phyloP scores from a whole-genome alignment of 2,888 invertebrate genomes.

The Camptogramma bilineatum region DNA sequence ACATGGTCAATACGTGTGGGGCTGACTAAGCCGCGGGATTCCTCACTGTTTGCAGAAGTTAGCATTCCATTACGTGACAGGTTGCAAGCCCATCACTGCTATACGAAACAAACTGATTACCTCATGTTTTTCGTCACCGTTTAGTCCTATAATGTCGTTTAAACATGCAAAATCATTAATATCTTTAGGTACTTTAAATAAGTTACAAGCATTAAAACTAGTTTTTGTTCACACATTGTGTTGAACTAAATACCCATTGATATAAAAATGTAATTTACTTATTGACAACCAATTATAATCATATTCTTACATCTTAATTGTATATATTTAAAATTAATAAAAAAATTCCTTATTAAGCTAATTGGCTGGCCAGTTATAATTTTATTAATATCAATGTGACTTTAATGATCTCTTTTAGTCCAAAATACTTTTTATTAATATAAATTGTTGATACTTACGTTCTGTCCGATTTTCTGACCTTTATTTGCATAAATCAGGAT shows the following conservation, averaged over 20 bases:
- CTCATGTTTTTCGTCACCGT: too few species aligned
- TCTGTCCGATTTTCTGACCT: too few species aligned
- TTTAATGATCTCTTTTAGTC: constrained; percentile 5
- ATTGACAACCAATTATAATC: constrained; percentile 15
- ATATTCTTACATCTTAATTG: neutral
- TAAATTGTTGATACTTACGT: neutral
- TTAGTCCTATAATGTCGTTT: too few species aligned
- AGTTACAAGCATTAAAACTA: neutral
- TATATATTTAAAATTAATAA: constrained; percentile 12
- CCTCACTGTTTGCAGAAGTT: too few species aligned
- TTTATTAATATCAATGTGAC: constrained; percentile 15
- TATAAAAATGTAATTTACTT: constrained; percentile 31
- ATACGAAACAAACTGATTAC: too few species aligned
- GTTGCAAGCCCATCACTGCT: too few species aligned
- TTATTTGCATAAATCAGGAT: too few species aligned
- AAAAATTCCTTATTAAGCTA: constrained; percentile 32
- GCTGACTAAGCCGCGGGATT: too few species aligned
- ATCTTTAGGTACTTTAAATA: too few species aligned
- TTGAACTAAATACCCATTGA: neutral
- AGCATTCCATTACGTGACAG: too few species aligned
- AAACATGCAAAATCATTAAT: too few species aligned
- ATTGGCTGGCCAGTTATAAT: constrained; percentile 34
- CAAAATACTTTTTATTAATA: neutral
- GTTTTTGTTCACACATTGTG: constrained; percentile 9
- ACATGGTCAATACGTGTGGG: too few species aligned